phyloP scores from a whole-genome alignment of 2,113 vertebrate genomes.

The Myiozetetes cayanensis region DNA sequence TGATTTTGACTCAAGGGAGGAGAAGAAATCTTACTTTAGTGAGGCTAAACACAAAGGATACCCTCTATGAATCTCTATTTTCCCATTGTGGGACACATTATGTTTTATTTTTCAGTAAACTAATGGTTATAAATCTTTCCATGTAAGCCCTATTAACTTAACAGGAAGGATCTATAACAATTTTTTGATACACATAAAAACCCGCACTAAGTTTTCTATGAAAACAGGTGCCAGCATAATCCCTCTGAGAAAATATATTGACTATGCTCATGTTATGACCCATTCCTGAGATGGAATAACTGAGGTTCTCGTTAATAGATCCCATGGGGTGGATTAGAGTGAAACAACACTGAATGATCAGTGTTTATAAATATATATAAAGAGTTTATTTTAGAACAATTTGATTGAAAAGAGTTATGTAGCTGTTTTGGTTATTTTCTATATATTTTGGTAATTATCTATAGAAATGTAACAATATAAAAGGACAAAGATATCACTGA shows the following conservation, averaged over 20 bases:
- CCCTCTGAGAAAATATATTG: background rate
- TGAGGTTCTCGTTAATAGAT: background rate
- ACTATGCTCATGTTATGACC: background rate
- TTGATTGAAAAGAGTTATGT: background rate
- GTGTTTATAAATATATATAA: background rate
- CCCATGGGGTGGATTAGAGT: background rate
- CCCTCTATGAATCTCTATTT: background rate
- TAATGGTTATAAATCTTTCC: background rate
- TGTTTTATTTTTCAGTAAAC: background rate
- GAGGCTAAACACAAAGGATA: background rate
- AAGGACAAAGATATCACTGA: background rate
- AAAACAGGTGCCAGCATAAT: background rate
- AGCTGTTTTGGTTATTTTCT: background rate
- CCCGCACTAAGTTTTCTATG: background rate
- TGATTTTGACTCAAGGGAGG: rapidly evolving
- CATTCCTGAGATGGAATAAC: background rate
- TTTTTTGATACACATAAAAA: background rate
- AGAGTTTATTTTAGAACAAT: background rate
- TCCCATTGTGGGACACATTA: background rate
- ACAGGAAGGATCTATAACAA: background rate
- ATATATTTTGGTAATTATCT: background rate
- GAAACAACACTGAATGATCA: background rate
- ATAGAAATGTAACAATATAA: background rate
- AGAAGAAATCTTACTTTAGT: background rate
- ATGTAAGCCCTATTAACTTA: background rate